Conservation (phyloP, 2,888 invertebrate species). For the Didymodactylos carnosus region DNA sequence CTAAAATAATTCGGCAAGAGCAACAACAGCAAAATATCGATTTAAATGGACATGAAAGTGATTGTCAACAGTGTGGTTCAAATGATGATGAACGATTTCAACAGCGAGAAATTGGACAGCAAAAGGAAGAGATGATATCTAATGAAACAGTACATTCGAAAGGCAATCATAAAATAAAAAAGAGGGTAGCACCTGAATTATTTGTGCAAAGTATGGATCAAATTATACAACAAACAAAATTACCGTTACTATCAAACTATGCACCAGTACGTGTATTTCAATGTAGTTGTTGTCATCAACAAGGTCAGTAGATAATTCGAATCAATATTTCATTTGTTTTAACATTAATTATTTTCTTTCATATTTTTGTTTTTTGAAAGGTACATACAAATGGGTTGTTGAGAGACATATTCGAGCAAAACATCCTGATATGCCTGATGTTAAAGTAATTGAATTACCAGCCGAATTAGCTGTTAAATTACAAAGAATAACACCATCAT, state of each 20-base stretch:
- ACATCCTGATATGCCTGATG: not conserved
- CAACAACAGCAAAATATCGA: not conserved
- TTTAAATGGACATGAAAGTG: not conserved
- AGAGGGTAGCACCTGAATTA: no score
- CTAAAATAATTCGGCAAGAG: not conserved
- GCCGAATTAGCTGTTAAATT: not conserved
- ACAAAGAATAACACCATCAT: not conserved
- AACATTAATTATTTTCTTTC: no score
- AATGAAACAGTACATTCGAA: not conserved
- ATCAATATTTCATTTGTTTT: no score
- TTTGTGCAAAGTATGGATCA: not conserved
- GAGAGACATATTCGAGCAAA: not conserved
- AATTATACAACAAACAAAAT: not conserved
- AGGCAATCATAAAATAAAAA: not conserved
- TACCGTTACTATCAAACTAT: not conserved
- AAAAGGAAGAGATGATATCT: no score
- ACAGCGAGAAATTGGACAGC: not conserved
- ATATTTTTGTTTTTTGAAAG: no score
- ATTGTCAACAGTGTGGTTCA: not conserved
- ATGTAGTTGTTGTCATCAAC: not conserved
- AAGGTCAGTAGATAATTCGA: no score
- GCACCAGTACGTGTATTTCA: not conserved
- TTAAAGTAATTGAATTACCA: not conserved
- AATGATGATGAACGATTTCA: not conserved
- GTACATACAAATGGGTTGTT: not conserved